Base-by-base conservation (phyloP, 1,140 invertebrate species). In the Zaprionus ghesquierei region DNA sequence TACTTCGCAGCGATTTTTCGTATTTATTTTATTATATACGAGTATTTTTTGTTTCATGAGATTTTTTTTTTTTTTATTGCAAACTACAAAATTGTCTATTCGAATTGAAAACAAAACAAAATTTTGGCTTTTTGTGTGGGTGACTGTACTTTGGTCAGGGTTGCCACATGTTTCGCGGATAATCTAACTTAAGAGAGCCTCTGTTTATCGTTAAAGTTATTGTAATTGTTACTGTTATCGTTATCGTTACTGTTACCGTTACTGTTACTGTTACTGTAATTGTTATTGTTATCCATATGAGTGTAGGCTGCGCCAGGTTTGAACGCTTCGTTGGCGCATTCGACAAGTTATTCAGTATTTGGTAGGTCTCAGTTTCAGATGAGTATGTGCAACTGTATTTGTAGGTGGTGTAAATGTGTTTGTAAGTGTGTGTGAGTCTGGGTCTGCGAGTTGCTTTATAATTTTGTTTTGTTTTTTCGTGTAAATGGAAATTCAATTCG, bases 161-260 rank as follows among this genome's bases (percentile, higher is more conserved):
- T 63, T 75, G 77, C 77, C 75, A 81, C 55, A 44, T 77, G 58
- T 76, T 78, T 46, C 41, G 79, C 73, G 76, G 75, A 61, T 55
- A 69, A 69, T 68, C 70, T 89, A 89, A 89, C 73, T 87, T 89
- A 89, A 89, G 84, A 89, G 84, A 89, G 84, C 84, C 84, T 89
- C 84, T 89, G 80, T 89, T 80, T 77, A 71, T 61, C 61, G 41
- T 66, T 72, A 41, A 9, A 29, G 38, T 53, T 60, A 50, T 38
- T 27, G 53, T 61, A 70, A 74, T 62, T 71, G 72, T 78, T 75
- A 75, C 64, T 25, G 74, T 79, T 53, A 64, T 60, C 58, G 54
- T 53, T 62, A 63, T 15, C 18, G 77, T 75, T 71, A 80, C 53
- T 51, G 55, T 70, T 79, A 75, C 69, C 41, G 70, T 70, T 33